A percentile compares a stretch with the other conserved stretches of the same genome.
These are phyloP conservation scores for Taxidea taxus DNA, from an alignment of 2,113 vertebrate species.

Conservation along the genomic window DNA sequence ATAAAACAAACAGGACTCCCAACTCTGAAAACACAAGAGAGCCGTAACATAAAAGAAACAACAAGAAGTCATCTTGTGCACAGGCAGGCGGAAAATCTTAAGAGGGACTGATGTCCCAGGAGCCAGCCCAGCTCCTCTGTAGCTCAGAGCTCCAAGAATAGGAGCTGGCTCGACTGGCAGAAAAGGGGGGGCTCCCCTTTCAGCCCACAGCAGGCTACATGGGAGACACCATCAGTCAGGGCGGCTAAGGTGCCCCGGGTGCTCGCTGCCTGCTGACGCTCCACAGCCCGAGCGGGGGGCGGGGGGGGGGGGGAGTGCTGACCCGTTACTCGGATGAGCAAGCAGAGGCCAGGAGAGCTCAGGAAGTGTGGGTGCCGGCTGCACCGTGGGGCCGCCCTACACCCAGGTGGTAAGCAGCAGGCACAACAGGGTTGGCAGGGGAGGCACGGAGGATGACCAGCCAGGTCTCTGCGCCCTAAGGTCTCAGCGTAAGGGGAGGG, in stretches of 20 bases:
- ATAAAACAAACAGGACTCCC: neutral
- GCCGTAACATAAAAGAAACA: neutral
- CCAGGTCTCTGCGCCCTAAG: neutral
- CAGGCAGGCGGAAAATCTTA: neutral
- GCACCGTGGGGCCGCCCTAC: neutral
- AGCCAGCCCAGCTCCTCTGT: neutral
- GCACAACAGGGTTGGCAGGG: neutral
- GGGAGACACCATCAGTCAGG: neutral
- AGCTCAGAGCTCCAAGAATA: neutral
- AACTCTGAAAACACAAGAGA: neutral
- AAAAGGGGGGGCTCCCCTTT: neutral
- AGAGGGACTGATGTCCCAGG: neutral
- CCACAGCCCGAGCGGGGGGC: neutral
- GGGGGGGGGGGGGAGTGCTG: accelerated
- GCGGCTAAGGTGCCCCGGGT: neutral
- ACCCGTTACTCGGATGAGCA: neutral
- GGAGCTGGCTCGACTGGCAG: accelerated
- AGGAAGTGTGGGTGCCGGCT: neutral
- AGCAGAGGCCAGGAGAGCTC: accelerated
- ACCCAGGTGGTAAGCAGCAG: accelerated
- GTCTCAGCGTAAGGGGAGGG: accelerated
- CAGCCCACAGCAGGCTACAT: neutral
- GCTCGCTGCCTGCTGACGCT: accelerated
- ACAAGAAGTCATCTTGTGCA: neutral
- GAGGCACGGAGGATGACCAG: neutral